Evolutionary conservation across 2,888 invertebrate genomes (phyloP), one percentile per base, ranked within the genome.

Genomic region (Galerucella pusilla): DNA sequence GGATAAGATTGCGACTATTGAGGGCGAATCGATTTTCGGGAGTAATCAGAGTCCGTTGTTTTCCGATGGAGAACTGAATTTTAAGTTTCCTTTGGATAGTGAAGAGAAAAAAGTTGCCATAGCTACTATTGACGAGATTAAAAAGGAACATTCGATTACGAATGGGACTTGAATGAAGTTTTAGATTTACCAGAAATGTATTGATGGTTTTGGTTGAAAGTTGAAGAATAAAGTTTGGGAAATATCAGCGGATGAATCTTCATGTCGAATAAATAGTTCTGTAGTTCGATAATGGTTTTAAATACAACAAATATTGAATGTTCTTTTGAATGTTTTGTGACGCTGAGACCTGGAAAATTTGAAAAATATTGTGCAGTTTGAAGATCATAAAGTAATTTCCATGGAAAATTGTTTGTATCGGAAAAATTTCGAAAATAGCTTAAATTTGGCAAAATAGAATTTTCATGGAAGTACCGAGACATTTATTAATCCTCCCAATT

Each of bases 51-150:
- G 88, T 70, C 87, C 88, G 11, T 81, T 89, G 54, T 87, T 88
- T 77, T 87, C 87, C 72, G 88, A 88, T 73, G 88, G 88, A 75
- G 91, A 91, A 84, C 88, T 91, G 73, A 90, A 89, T 86, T 91
- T 91, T 83, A 91, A 90, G 84, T 91, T 91, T 84, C 90, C 91
- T 60, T 87, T 90, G 77, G 87, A 88, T 70, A 75, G 79, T 65
- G 86, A 86, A 68, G 75, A 78, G 25, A 86, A 86, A 81, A 88
- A 86, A 80, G 85, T 88, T 73, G 85, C 87, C 35, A 86, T 88
- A 75, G 85, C 87, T 6, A 88, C 88, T 11, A 88, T 88, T 74
- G 87, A 88, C 71, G 87, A 87, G 78, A 85, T 88, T 70, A 87
- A 87, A 82, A 87, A 86, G 74, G 87, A 87, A 72, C 86, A 87